Evolutionary conservation across 2,797 vertebrate genomes (phyloP).

Genomic region (Neopelma chrysocephalum): DNA sequence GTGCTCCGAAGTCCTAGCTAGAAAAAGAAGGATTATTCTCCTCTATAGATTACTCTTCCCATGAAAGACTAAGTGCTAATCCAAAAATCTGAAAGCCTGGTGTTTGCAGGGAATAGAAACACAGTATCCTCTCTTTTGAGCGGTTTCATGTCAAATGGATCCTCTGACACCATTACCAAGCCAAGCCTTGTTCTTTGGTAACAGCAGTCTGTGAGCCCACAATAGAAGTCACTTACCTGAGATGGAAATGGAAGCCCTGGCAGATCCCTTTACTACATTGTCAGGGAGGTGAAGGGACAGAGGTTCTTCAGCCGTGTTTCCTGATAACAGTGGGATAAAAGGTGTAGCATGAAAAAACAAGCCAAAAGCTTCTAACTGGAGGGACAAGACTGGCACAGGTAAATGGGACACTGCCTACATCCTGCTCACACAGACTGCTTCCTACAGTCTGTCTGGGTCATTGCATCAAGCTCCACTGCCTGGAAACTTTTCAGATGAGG

Average conservation of each 20-base stretch:
- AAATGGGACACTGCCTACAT: neutral
- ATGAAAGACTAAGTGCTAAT: neutral
- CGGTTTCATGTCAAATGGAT: neutral
- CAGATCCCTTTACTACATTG: conserved; percentile 32
- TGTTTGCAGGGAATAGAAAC: neutral
- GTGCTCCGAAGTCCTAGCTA: neutral
- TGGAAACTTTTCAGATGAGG: neutral
- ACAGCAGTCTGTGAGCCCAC: neutral
- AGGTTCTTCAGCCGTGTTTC: neutral
- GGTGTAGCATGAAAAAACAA: neutral
- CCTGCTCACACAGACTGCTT: fast-evolving
- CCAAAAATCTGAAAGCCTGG: neutral
- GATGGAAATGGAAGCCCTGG: conserved; percentile 41
- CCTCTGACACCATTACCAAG: neutral
- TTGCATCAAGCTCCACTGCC: neutral
- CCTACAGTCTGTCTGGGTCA: neutral
- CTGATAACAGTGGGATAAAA: neutral
- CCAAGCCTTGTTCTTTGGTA: neutral
- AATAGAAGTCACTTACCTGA: neutral
- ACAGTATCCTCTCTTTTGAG: neutral
- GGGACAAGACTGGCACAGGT: neutral
- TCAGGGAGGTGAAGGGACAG: conserved; percentile 42
- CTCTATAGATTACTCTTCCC: neutral
- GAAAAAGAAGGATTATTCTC: neutral
- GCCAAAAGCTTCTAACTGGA: neutral